Percentiles rank a stretch among this genome's conserved stretches.
Evolutionary conservation across 2,888 invertebrate genomes (phyloP).

Genomic region (Amiota mariae): DNA sequence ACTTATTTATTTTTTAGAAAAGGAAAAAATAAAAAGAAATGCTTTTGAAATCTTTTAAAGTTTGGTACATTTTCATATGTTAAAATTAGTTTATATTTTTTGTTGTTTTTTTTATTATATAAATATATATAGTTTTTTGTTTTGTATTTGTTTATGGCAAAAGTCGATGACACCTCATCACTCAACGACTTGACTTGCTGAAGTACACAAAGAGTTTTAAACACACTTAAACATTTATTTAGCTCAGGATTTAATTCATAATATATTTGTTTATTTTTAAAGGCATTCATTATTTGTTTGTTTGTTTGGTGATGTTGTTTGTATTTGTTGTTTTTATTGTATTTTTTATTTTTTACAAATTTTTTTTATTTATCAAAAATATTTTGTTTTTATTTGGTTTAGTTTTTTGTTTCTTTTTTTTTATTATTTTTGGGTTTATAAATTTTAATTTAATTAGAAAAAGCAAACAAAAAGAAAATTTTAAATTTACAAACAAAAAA

Average conservation of each 20-base stretch:
- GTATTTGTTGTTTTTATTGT: background rate
- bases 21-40: conserved; percentile 15
- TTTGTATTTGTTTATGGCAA: conserved; percentile 17
- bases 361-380: conserved; percentile 17
- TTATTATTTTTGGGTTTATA: background rate
- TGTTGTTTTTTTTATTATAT: conserved; percentile 7
- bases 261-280: background rate
- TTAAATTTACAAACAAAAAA: background rate
- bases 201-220: background rate
- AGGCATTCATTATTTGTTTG: background rate
- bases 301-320: background rate
- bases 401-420: conserved; percentile 4
- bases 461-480: background rate
- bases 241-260: background rate
- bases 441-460: too few species aligned
- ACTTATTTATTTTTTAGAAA: too few species aligned
- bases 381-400: conserved; percentile 11
- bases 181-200: background rate
- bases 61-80: background rate
- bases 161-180: background rate
- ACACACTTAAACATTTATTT: conserved; percentile 6
- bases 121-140: background rate
- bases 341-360: conserved; percentile 7
- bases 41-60: conserved; percentile 20
- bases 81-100: background rate